phyloP scores from a whole-genome alignment of 2,797 vertebrate genomes.

The Parauchenoglanis punctatus region DNA sequence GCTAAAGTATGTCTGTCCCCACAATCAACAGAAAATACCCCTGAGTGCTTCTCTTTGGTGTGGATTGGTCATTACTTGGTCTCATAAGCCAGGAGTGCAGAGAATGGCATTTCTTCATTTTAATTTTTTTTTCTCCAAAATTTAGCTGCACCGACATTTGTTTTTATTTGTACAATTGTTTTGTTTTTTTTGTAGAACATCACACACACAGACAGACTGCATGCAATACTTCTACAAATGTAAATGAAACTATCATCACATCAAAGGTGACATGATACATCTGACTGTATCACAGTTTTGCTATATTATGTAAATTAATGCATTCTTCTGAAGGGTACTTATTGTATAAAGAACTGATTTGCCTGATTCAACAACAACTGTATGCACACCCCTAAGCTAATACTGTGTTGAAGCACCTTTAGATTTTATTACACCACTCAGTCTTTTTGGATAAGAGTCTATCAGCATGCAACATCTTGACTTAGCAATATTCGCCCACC shows the following conservation, averaged over 20 bases:
- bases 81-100: background rate
- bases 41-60: background rate
- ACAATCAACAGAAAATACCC: background rate
- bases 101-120: background rate
- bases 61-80: background rate
- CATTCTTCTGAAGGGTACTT: too few species aligned
- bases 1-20: background rate
- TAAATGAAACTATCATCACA: background rate
- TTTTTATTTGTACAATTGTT: background rate
- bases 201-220: background rate
- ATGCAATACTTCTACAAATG: background rate
- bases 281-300: background rate
- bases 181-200: background rate
- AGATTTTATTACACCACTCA: too few species aligned
- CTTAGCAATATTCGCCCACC: too few species aligned
- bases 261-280: background rate
- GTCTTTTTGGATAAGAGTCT: too few species aligned
- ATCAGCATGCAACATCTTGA: too few species aligned
- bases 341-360: background rate
- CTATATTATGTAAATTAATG: background rate
- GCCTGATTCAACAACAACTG: background rate
- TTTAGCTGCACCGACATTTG: background rate
- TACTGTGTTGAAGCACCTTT: too few species aligned
- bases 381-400: too few species aligned
- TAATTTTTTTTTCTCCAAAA: background rate